Evolutionary conservation across 30 jellyfish, hydroid and myxozoan species (phyloP).

Genomic region (Phacellophora camtschatica): DNA sequence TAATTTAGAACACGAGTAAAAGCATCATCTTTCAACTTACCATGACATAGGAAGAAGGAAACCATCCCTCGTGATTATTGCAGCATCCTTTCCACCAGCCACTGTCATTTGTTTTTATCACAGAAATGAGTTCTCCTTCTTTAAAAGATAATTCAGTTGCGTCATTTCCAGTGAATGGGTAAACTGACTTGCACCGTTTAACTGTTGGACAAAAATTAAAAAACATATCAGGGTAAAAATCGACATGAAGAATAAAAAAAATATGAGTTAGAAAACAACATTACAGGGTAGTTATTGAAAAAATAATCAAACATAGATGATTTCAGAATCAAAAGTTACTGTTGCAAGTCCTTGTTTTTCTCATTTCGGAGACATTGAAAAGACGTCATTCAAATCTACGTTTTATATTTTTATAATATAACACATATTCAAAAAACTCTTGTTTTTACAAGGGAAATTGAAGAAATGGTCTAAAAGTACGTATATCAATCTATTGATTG

Average conservation of each 20-base stretch:
- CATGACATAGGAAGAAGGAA: conserved; percentile 67
- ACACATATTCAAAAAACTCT: no score
- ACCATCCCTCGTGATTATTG: conserved; percentile 52
- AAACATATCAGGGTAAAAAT: not conserved
- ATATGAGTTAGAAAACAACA: not conserved
- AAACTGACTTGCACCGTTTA: conserved; percentile 51
- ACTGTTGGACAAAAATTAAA: not conserved
- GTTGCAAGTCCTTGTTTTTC: no score
- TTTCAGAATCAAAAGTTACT: no score
- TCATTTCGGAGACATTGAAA: no score
- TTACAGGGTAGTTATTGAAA: no score
- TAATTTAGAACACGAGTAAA: no score
- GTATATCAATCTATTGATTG: no score
- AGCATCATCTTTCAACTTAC: conserved; percentile 7
- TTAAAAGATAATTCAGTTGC: conserved; percentile 41
- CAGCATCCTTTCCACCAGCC: conserved; percentile 78
- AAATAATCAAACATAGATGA: no score
- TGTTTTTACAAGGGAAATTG: no score
- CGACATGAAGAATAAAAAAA: not conserved
- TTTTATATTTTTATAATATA: no score
- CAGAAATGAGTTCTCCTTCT: conserved; percentile 46
- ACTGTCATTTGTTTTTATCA: conserved; percentile 13
- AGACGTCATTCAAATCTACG: no score
- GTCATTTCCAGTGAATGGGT: conserved; percentile 31
- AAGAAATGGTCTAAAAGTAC: no score